Conservation (phyloP, 1,140 invertebrate genomes). For the Zophobas atratus region DNA sequence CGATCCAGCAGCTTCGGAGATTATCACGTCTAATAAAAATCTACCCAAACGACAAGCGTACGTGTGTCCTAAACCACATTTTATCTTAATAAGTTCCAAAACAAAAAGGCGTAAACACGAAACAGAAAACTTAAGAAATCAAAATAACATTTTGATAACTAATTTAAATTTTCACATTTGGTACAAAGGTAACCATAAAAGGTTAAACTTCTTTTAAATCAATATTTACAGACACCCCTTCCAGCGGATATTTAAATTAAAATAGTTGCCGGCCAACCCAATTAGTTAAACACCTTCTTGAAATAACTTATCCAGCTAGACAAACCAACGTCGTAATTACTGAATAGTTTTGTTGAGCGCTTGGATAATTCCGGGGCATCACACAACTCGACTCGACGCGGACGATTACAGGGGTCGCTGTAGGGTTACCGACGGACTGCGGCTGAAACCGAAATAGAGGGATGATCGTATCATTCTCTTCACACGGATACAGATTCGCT, state of each 20-base stretch:
- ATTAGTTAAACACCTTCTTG: slow-evolving; percentile 37
- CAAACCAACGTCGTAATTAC: slow-evolving; percentile 33
- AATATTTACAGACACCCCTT: too few species aligned
- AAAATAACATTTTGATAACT: too few species aligned
- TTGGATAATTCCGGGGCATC: slow-evolving; percentile 24
- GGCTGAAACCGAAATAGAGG: slow-evolving; percentile 22
- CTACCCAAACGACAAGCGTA: too few species aligned
- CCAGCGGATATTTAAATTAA: slow-evolving; percentile 15
- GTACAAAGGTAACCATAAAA: too few species aligned
- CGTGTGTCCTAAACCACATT: too few species aligned
- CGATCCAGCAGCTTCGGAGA: too few species aligned
- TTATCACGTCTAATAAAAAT: too few species aligned
- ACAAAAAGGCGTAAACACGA: too few species aligned
- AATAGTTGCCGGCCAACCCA: slow-evolving; percentile 8
- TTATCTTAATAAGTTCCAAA: too few species aligned
- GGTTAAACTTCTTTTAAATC: too few species aligned
- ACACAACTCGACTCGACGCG: background rate
- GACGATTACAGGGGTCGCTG: slow-evolving; percentile 26
- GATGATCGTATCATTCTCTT: slow-evolving; percentile 26
- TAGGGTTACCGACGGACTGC: slow-evolving; percentile 10
- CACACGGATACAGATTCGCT: slow-evolving; percentile 8
- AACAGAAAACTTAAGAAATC: too few species aligned
- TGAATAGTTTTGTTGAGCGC: slow-evolving; percentile 37
- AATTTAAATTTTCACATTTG: too few species aligned
- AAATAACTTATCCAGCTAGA: slow-evolving; percentile 40